Conservation (phyloP, 92 coral and sea anemone genomes). For the Phenganax marumi region DNA sequence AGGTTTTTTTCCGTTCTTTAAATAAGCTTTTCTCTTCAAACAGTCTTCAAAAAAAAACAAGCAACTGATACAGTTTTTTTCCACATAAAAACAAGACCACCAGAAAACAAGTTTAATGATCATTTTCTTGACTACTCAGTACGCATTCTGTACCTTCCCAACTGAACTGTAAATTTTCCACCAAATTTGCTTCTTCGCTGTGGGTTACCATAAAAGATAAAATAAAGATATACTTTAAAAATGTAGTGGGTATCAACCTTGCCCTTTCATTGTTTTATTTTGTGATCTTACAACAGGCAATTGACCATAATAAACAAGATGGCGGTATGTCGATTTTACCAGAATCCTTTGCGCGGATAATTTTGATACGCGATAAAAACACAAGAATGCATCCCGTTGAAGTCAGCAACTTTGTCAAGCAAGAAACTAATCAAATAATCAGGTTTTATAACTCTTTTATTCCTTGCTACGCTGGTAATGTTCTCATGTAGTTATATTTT, state of each 20-base stretch:
- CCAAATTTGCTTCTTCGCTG: constrained; percentile 45
- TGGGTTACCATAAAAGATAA: not conserved
- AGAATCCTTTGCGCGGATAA: too few species aligned
- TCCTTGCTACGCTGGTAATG: too few species aligned
- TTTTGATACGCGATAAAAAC: not conserved
- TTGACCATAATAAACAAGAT: too few species aligned
- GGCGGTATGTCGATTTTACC: too few species aligned
- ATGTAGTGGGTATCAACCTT: not conserved
- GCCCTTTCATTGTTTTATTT: too few species aligned
- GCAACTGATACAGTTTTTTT: not conserved
- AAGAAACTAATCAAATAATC: too few species aligned
- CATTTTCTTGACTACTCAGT: not conserved
- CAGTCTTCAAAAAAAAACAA: constrained; percentile 50
- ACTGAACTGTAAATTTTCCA: constrained; percentile 30
- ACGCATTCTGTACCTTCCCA: constrained; percentile 24
- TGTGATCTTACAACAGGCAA: too few species aligned
- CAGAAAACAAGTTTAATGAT: not conserved
- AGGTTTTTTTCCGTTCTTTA: constrained; percentile 78
- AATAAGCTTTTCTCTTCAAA: constrained; percentile 74
- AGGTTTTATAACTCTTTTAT: too few species aligned
- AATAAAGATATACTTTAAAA: not conserved
- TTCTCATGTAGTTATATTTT: too few species aligned
- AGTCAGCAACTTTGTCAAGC: too few species aligned
- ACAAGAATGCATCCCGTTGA: too few species aligned
- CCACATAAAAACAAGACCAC: not conserved